These are phyloP conservation scores for Sesia bembeciformis DNA, from an alignment of 2,888 invertebrate genomes.

Conservation along the genomic window DNA sequence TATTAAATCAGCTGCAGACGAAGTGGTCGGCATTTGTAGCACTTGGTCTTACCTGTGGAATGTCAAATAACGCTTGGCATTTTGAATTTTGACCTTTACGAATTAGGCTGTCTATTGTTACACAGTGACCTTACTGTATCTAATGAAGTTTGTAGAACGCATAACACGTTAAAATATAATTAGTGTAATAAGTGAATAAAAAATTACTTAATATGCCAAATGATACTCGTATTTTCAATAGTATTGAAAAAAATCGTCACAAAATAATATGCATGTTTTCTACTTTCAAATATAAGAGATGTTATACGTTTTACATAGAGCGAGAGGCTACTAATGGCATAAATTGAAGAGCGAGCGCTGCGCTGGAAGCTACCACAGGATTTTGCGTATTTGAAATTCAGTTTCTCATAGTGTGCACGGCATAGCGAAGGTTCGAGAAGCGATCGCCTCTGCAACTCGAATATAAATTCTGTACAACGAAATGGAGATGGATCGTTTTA, in stretches of 20 bases:
- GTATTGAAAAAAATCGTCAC: not conserved
- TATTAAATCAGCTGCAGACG: too few species aligned
- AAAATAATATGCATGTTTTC: not conserved
- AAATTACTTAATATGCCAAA: too few species aligned
- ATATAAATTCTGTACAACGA: slow-evolving; percentile 35
- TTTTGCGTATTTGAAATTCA: slow-evolving; percentile 66
- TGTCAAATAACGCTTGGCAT: too few species aligned
- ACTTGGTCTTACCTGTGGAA: too few species aligned
- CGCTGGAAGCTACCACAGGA: slow-evolving; percentile 46
- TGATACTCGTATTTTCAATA: too few species aligned
- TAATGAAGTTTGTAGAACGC: too few species aligned
- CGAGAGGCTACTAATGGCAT: slow-evolving; percentile 59
- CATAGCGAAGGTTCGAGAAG: slow-evolving; percentile 32
- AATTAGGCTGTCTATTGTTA: too few species aligned
- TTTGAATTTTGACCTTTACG: too few species aligned
- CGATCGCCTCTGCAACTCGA: slow-evolving; percentile 35
- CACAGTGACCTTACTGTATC: too few species aligned
- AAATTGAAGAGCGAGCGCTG: slow-evolving; percentile 46
- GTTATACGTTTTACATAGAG: slow-evolving; percentile 27
- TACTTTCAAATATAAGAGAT: slow-evolving; percentile 13
- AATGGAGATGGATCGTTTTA: slow-evolving; percentile 31
- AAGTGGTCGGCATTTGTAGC: too few species aligned
- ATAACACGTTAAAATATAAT: too few species aligned
- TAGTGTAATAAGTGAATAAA: too few species aligned
- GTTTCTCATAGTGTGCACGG: slow-evolving; percentile 34